These are phyloP conservation scores for Calameuta filiformis DNA, from an alignment of 2,888 invertebrate species.

Conservation along the genomic window DNA sequence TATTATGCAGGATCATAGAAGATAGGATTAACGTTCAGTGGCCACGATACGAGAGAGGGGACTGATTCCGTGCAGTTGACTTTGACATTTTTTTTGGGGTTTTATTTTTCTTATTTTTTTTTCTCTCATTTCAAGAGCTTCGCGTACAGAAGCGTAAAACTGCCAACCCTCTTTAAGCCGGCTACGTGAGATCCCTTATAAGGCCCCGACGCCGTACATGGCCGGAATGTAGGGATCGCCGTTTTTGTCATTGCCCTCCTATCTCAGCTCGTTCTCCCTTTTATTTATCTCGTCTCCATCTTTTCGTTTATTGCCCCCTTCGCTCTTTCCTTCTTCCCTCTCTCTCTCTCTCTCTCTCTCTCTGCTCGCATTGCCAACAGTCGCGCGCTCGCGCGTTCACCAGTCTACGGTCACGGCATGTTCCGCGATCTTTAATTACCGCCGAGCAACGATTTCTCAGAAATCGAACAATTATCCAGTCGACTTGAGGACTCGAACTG, in stretches of 20 bases:
- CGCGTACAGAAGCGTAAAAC: conserved; percentile 48
- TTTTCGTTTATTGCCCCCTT: conserved; percentile 7
- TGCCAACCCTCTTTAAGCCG: conserved; percentile 30
- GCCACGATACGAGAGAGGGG: too few species aligned
- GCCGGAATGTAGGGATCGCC: conserved; percentile 63
- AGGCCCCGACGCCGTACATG: conserved; percentile 57
- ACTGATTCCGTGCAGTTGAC: too few species aligned
- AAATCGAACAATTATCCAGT: conserved; percentile 31
- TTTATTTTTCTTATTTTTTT: too few species aligned
- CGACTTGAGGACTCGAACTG: conserved; percentile 12
- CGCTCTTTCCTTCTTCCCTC: conserved; percentile 2
- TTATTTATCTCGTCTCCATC: conserved; percentile 19
- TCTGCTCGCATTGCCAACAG: conserved; percentile 3
- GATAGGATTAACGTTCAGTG: too few species aligned
- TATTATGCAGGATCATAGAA: too few species aligned
- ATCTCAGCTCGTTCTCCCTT: conserved; percentile 21
- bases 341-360: conserved; percentile 10
- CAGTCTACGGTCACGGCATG: neutral
- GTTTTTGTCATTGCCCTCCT: conserved; percentile 57
- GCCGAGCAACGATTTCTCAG: conserved; percentile 22
- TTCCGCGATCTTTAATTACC: conserved; percentile 29
- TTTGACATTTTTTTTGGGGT: too few species aligned
- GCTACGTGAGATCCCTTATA: conserved; percentile 55
- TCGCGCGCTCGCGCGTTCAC: neutral
- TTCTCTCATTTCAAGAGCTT: neutral